Evolutionary conservation across 2,888 invertebrate species (phyloP), one percentile per base, ranked within the genome.

Genomic region (Asteroscopus sphinx): DNA sequence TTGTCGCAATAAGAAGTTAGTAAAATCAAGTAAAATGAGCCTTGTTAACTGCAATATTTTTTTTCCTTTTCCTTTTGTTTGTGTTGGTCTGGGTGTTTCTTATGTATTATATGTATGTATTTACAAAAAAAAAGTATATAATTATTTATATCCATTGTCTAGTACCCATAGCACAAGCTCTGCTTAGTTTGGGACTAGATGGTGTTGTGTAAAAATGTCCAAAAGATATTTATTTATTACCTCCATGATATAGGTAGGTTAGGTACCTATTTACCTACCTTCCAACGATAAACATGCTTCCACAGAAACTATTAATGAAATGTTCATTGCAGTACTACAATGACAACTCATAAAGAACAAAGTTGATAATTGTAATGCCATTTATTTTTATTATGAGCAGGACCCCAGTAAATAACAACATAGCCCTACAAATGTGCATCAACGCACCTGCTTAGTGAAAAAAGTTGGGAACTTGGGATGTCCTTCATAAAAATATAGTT

Each of bases 381-480:
- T 90, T 89, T 86, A 70, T 82, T 89, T 89, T 90, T 90, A 82
- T 81, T 72, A 76, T 71, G 66, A 61, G 65, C 66, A 59, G 59
- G 79, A 76, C 83, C 83, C 81, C 76, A 84, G 87, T 87, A 86
- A 85, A 86, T 83, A 81, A 85, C 79, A 59, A 69, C 79, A 80
- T 81, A 77, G 70, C 73, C 76, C 79, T 76, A 80, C 79, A 81
- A 87, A 87, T 80, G 86, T 87, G 87, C 65, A 66, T 73, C 37
- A 61, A 73, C 44, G 82, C 92, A 92, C 93, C 93, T 93, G 92
- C 92, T 75, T 65, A 45, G 72, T 76, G 88, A 86, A 67, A 89
- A 91, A 91, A n/a, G n/a, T n/a, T n/a, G n/a, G n/a, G n/a, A n/a
- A n/a, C 72, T 81, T 79, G 82, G 77, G 76, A 82, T 87, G 82